These are phyloP conservation scores for Melanotaenia duboulayi DNA, from an alignment of 2,113 vertebrate species.

Conservation along the genomic window DNA sequence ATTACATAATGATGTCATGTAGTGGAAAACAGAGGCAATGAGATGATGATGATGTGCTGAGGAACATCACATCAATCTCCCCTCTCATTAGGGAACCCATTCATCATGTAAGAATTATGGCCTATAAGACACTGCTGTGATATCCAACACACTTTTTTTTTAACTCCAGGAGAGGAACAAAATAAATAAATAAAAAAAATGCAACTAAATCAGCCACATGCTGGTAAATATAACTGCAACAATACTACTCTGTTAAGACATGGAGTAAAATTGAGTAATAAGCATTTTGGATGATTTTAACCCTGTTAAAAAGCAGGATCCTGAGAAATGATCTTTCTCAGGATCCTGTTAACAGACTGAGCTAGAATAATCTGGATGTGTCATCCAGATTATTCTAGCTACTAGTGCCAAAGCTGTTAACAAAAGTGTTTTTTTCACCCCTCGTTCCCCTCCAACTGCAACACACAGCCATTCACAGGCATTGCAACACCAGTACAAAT, in stretches of 20 bases:
- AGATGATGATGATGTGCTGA: constrained; percentile 27
- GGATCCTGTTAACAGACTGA: constrained; percentile 10
- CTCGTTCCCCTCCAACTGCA: not conserved
- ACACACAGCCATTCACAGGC: constrained; percentile 21
- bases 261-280: not conserved
- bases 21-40: constrained; percentile 15
- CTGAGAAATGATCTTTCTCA: not conserved
- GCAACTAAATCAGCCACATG: not conserved
- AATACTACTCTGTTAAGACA: not conserved
- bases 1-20: constrained; percentile 31
- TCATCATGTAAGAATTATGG: constrained; percentile 17
- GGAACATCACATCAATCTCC: constrained; percentile 14
- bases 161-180: too few relatives aligned
- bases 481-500: constrained; percentile 26
- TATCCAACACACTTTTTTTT: not conserved
- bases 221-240: not conserved
- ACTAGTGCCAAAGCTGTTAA: not conserved
- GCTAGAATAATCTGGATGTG: not conserved
- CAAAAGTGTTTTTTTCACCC: not conserved
- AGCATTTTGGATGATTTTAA: not conserved
- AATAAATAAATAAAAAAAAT: too few relatives aligned
- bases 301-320: not conserved
- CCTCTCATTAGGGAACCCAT: constrained; percentile 16
- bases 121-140: not conserved
- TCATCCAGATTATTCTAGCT: constrained; percentile 53